phyloP scores from a whole-genome alignment of 1,140 invertebrate genomes.

The Pseudomyrmex dendroicus region DNA sequence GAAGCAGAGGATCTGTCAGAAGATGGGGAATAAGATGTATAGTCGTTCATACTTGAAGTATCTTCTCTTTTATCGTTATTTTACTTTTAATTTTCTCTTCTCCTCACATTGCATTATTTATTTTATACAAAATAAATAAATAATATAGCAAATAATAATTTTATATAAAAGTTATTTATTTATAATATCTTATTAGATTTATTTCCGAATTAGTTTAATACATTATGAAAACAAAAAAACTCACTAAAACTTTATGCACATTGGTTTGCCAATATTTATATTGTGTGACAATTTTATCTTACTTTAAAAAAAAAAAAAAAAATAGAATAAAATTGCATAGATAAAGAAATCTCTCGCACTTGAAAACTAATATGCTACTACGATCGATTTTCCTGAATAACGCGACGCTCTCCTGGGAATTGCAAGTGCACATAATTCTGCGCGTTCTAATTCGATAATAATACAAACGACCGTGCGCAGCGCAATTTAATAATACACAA shows the following conservation, averaged over 20 bases:
- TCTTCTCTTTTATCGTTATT: slow-evolving; percentile 12
- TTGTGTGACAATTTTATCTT: too few relatives aligned
- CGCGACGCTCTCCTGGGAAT: slow-evolving; percentile 1
- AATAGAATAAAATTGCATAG: too few relatives aligned
- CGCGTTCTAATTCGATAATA: slow-evolving; percentile 41
- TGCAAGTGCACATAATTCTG: slow-evolving; percentile 42
- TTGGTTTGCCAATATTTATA: too few relatives aligned
- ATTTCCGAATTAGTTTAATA: too few relatives aligned
- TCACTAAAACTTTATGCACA: too few relatives aligned
- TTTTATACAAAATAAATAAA: background rate
- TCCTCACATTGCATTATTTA: background rate
- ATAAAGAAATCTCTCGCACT: background rate
- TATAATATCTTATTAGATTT: too few relatives aligned
- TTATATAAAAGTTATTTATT: background rate
- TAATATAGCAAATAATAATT: too few relatives aligned
- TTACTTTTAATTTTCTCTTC: slow-evolving; percentile 6
- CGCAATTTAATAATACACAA: slow-evolving; percentile 57
- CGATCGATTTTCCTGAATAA: slow-evolving; percentile 49
- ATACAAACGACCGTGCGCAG: slow-evolving; percentile 47
- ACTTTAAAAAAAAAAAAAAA: too few relatives aligned
- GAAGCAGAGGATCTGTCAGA: slow-evolving; percentile 43
- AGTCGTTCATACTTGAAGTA: background rate
- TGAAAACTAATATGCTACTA: background rate
- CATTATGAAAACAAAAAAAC: too few relatives aligned
- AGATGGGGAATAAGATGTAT: slow-evolving; percentile 22